Conservation (phyloP, 2,113 vertebrate species). For the Campylomormyrus tamandua region DNA sequence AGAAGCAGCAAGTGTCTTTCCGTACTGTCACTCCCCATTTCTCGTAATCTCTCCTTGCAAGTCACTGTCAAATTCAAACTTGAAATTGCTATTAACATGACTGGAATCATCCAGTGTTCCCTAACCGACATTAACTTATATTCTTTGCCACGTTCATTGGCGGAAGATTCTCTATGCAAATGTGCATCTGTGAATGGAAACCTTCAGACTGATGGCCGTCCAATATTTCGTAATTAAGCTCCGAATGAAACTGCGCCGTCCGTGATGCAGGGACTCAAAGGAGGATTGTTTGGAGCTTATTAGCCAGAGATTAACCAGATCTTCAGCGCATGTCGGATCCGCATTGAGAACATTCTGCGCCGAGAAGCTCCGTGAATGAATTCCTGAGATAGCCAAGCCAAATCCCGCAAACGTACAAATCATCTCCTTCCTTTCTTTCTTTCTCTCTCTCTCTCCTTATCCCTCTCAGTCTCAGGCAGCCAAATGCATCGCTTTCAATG, state of each 20-base stretch:
- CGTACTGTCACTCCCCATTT: background rate
- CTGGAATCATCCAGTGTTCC: background rate
- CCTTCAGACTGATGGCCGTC: background rate
- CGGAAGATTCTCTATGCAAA: background rate
- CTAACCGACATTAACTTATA: background rate
- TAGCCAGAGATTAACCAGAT: conserved; percentile 6
- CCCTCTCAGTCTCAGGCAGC: background rate
- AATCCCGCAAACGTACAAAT: background rate
- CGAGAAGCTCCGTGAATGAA: background rate
- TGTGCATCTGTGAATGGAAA: background rate
- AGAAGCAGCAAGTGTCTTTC: background rate
- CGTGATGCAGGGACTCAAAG: background rate
- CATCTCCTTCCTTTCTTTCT: background rate
- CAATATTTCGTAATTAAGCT: conserved; percentile 3
- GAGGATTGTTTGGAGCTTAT: background rate
- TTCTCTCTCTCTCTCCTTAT: background rate
- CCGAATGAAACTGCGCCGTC: background rate
- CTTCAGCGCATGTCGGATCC: background rate
- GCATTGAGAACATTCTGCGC: background rate
- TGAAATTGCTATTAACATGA: background rate
- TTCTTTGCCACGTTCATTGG: background rate
- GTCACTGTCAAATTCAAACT: background rate
- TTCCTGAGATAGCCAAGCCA: background rate
- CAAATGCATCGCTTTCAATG: conserved; percentile 19
- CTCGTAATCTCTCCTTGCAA: background rate